Base-by-base conservation (phyloP, 1,140 invertebrate species). In the Calliphora vicina region DNA sequence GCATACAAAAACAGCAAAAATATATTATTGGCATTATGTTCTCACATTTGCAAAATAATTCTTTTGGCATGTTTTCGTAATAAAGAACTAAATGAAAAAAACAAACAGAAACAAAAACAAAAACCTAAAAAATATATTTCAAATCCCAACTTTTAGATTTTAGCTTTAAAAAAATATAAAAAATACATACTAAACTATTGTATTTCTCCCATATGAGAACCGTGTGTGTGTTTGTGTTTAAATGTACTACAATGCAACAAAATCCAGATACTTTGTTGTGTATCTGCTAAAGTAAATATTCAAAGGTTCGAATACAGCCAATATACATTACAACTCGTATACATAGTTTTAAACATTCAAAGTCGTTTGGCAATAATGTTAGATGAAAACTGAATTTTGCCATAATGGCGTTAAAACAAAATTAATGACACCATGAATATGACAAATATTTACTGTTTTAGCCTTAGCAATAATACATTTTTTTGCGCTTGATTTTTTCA, bases 371-470 rank as follows among this genome's bases (percentile, higher is more conserved):
- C 50, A 67, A 67, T 20, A 23, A 25, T 67, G 9, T 67, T 23
- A 23, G 20, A 23, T 67, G 20, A 67, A 67, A 23, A 67, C 20
- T 25, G 20, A 67, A 25, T 67, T 50, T 67, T 67, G 61, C 74
- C 74, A 45, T 42, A 78, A 43, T 43, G 74, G 74, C 74, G 74
- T 78, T 78, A 78, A 45, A 43, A 25, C 74, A 78, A 78, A 78
- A 78, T 78, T 78, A 78, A 78, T 78, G 74, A 78, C 74, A 78
- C 74, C 12, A 78, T 43, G 74, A 78, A 78, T n/a, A 78, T 78
- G 74, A 78, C 74, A 78, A 78, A 78, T 78, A 78, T 78, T 43
- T 78, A 23, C n/a, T 78, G 74, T 78, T 45, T 78, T 78, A 20
- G 74, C 74, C 74, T 78, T 1, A 78, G 74, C 35, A 78, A 78